These are phyloP conservation scores for Serripes groenlandicus DNA, from an alignment of 2,888 invertebrate genomes.

Conservation along the genomic window DNA sequence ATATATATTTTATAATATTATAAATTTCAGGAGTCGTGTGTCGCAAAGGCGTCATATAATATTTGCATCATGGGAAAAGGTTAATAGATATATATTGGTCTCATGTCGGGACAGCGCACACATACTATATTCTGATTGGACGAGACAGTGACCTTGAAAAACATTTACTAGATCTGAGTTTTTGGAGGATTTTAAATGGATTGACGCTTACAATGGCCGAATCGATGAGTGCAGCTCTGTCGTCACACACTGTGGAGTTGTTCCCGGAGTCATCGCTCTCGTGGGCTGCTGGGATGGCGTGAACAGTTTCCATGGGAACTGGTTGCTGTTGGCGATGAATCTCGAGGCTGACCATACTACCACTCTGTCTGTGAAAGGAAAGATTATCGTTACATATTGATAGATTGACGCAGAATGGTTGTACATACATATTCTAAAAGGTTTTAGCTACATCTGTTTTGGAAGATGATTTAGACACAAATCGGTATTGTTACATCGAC, in stretches of 20 bases:
- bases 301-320: slow-evolving; percentile 18
- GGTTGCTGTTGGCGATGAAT: slow-evolving; percentile 50
- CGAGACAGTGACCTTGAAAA: slow-evolving; percentile 55
- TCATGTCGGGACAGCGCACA: no score
- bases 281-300: neutral
- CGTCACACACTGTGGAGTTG: slow-evolving; percentile 52
- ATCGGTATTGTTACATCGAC: no score
- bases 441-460: no score
- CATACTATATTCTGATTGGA: slow-evolving; percentile 53
- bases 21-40: no score
- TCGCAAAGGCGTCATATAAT: no score
- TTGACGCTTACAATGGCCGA: slow-evolving; percentile 63
- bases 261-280: slow-evolving; percentile 28
- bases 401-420: no score
- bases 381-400: no score
- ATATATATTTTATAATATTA: no score
- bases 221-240: slow-evolving; percentile 52
- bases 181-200: slow-evolving; percentile 58
- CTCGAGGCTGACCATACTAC: slow-evolving; percentile 52
- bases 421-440: no score
- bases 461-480: no score
- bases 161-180: slow-evolving; percentile 47
- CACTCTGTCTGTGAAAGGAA: slow-evolving; percentile 56
- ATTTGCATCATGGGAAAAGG: no score
- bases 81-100: no score